Evolutionary conservation across 2,797 vertebrate species (phyloP).

Genomic region (Netta rufina): DNA sequence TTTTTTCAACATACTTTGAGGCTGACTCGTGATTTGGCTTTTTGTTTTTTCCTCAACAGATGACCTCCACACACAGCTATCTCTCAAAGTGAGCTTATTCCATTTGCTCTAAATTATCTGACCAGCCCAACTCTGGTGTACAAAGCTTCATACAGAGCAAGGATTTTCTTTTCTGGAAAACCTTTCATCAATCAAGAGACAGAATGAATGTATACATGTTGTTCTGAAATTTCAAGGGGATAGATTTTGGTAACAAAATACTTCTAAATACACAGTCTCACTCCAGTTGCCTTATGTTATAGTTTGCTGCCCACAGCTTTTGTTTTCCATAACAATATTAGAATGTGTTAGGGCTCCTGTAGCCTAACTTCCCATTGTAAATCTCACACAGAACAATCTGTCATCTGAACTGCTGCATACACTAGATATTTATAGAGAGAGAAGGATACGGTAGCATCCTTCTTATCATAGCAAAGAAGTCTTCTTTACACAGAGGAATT

Average conservation of each 20-base stretch:
- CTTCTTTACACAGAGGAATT: background rate
- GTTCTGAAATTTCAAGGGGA: conserved; percentile 18
- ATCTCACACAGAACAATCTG: background rate
- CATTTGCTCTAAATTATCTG: conserved; percentile 32
- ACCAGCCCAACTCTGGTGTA: background rate
- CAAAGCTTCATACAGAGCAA: background rate
- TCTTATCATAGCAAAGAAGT: background rate
- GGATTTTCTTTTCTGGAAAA: conserved; percentile 55
- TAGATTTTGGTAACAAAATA: background rate
- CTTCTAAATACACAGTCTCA: background rate
- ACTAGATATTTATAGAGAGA: background rate
- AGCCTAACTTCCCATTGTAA: background rate
- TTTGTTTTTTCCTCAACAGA: background rate
- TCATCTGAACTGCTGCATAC: background rate
- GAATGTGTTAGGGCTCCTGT: background rate
- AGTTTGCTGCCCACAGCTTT: background rate
- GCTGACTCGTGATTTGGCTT: background rate
- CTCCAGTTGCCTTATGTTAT: background rate
- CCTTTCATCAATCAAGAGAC: background rate
- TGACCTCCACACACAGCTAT: background rate
- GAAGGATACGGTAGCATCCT: background rate
- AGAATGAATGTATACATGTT: background rate
- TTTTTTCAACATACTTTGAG: conserved; percentile 15
- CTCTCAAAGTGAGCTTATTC: background rate
- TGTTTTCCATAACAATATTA: conserved; percentile 2